A percentile compares a stretch with the other conserved stretches of the same genome.
Conservation (phyloP, 2,797 vertebrate species). For the Carapus acus region DNA sequence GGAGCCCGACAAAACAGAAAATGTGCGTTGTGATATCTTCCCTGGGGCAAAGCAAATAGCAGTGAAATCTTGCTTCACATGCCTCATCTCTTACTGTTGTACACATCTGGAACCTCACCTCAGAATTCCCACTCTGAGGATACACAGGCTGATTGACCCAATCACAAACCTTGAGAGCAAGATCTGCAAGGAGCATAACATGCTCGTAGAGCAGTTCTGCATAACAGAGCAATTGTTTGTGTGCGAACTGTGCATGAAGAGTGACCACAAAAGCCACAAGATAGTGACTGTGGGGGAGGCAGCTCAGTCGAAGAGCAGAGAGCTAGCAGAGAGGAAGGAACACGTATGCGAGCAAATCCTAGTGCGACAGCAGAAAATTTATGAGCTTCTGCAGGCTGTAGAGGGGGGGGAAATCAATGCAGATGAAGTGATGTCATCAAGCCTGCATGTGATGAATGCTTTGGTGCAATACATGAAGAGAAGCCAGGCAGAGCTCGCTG, state of each 20-base stretch:
- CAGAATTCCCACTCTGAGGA: conserved; percentile 40
- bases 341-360: conserved; percentile 20
- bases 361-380: conserved; percentile 38
- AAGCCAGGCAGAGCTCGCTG: conserved; percentile 44
- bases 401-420: conserved; percentile 18
- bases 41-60: conserved; percentile 26
- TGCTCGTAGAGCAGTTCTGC: conserved; percentile 57
- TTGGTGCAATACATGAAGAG: conserved; percentile 41
- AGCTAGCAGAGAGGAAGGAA: conserved; percentile 14
- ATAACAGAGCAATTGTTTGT: conserved; percentile 43
- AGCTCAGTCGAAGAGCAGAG: conserved; percentile 24
- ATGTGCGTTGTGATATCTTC: conserved; percentile 49
- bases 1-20: conserved; percentile 11
- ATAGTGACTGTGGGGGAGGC: conserved; percentile 43
- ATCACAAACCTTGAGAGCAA: conserved; percentile 48
- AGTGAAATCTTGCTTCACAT: conserved; percentile 60
- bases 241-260: conserved; percentile 43
- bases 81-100: conserved; percentile 55
- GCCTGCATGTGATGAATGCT: conserved; percentile 19
- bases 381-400: conserved; percentile 18
- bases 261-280: conserved; percentile 44
- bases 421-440: conserved; percentile 11
- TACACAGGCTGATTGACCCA: conserved; percentile 62
- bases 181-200: conserved; percentile 47
- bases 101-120: conserved; percentile 58